Conservation (phyloP, 2,888 invertebrate genomes). For the Metallyticus violacea region DNA sequence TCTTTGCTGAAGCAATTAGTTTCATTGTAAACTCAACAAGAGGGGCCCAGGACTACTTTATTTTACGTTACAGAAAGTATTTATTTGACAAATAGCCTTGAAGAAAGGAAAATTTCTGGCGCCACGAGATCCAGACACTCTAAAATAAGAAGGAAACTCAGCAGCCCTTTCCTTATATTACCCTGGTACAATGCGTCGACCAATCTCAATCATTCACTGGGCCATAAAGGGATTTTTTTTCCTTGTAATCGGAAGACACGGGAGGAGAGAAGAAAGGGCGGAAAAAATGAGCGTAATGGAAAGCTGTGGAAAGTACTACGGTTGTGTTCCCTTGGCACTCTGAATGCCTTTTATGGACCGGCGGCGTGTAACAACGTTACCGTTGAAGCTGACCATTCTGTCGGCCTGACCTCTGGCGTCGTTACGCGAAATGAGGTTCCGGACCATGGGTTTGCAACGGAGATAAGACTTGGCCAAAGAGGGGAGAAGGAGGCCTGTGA, state of each 20-base stretch:
- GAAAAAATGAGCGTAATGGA: neutral
- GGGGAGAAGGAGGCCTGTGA: neutral
- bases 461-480: neutral
- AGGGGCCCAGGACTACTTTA: neutral
- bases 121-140: neutral
- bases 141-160: neutral
- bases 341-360: neutral
- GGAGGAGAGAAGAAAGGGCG: neutral
- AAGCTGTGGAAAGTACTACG: neutral
- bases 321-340: neutral
- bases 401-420: neutral
- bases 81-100: neutral
- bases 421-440: neutral
- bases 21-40: neutral
- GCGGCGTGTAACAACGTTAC: neutral
- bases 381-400: neutral
- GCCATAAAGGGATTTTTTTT: neutral
- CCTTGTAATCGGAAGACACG: neutral
- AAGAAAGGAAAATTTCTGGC: neutral
- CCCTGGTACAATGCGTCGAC: neutral
- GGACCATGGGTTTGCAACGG: neutral
- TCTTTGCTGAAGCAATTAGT: neutral
- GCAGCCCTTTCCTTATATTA: neutral
- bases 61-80: neutral
- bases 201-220: neutral